Evolutionary conservation across 2,113 vertebrate genomes (phyloP).

Genomic region (Oreochromis spilurus): DNA sequence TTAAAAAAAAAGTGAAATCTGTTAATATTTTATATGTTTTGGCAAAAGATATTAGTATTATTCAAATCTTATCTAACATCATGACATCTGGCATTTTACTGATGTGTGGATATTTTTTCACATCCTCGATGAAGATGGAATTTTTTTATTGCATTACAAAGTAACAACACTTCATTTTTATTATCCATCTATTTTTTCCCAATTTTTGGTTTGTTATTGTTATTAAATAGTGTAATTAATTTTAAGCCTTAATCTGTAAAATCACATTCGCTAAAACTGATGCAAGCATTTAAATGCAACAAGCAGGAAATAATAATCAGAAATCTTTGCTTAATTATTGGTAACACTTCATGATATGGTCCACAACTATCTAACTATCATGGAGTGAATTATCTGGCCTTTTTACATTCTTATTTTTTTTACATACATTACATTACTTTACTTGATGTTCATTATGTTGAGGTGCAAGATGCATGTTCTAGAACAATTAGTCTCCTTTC

Average conservation of each 20-base stretch:
- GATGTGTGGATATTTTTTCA: neutral
- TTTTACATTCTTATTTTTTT: neutral
- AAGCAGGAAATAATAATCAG: neutral
- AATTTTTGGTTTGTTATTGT: neutral
- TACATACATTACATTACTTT: neutral
- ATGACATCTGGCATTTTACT: neutral
- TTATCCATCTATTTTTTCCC: neutral
- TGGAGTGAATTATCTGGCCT: neutral
- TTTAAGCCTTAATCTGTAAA: neutral
- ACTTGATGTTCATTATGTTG: neutral
- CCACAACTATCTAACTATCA: neutral
- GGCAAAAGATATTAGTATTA: accelerated
- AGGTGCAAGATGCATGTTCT: neutral
- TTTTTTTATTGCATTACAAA: neutral
- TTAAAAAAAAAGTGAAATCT: neutral
- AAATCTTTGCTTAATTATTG: neutral
- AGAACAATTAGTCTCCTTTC: neutral
- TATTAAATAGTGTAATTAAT: neutral
- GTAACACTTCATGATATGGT: neutral
- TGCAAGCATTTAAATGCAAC: accelerated
- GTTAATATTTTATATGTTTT: neutral
- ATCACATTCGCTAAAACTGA: accelerated
- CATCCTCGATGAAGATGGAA: neutral
- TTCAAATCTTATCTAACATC: neutral
- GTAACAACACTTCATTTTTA: neutral